Conservation (phyloP, 2,888 invertebrate genomes). For the Isotomurus palustris region DNA sequence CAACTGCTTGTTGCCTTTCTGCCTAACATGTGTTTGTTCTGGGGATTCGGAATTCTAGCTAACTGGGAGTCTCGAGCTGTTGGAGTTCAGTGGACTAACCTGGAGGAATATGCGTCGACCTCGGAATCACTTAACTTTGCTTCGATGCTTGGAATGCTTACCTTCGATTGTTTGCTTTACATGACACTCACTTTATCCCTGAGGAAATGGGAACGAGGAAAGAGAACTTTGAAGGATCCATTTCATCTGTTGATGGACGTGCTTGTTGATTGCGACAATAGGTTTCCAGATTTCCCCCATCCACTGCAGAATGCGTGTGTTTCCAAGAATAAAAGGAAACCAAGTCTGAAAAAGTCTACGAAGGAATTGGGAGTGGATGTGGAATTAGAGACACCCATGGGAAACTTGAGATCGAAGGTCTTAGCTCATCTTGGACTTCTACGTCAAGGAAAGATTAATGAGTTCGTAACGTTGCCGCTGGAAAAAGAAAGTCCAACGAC, state of each 20-base stretch:
- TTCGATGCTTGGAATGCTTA: slow-evolving; percentile 9
- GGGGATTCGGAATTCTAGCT: slow-evolving; percentile 24
- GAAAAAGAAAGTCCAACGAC: slow-evolving; percentile 11
- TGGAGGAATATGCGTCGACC: slow-evolving; percentile 14
- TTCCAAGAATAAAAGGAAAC: not conserved
- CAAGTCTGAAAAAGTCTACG: not conserved
- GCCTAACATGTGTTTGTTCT: slow-evolving; percentile 25
- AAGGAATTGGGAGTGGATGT: slow-evolving; percentile 7
- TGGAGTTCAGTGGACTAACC: slow-evolving; percentile 13
- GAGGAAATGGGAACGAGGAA: not conserved
- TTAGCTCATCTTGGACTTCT: slow-evolving; percentile 5
- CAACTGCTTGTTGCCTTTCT: slow-evolving; percentile 21
- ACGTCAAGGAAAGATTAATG: not conserved
- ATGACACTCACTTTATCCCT: slow-evolving; percentile 16
- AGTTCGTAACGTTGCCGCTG: not conserved
- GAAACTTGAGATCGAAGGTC: slow-evolving; percentile 9
- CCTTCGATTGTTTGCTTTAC: slow-evolving; percentile 22
- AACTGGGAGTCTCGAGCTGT: slow-evolving; percentile 21
- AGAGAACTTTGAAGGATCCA: slow-evolving; percentile 12
- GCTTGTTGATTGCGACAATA: slow-evolving; percentile 21
- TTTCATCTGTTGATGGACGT: slow-evolving; percentile 16
- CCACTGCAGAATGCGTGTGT: not conserved
- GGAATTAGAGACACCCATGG: slow-evolving; percentile 9
- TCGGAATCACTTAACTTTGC: slow-evolving; percentile 21
- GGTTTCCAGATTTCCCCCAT: slow-evolving; percentile 13